These are phyloP conservation scores for Hystrix brachyura DNA, from an alignment of 2,113 vertebrate species.

Conservation along the genomic window DNA sequence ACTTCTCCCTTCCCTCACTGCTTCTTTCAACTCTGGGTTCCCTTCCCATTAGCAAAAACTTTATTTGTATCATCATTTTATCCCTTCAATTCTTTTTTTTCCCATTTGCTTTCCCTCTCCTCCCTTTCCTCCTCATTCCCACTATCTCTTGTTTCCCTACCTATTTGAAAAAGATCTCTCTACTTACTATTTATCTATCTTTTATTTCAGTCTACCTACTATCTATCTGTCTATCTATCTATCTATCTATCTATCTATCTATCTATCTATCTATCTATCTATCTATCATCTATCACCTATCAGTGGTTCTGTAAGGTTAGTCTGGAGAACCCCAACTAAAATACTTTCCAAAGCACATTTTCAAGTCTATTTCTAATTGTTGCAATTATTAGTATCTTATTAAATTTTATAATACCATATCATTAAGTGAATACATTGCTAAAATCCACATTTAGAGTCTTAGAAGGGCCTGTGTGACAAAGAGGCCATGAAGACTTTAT, in stretches of 20 bases:
- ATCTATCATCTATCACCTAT: background rate
- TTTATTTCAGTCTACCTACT: background rate
- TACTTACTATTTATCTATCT: background rate
- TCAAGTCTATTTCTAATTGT: constrained; percentile 15
- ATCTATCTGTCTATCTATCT: background rate
- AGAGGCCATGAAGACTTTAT: background rate
- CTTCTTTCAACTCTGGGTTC: background rate
- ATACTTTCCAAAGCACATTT: constrained; percentile 26
- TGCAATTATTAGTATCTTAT: background rate
- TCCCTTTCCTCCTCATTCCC: background rate
- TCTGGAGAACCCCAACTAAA: background rate
- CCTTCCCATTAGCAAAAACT: background rate
- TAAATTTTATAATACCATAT: background rate
- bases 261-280: background rate
- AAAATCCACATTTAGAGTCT: background rate
- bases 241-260: background rate
- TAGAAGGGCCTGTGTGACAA: background rate
- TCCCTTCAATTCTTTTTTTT: background rate
- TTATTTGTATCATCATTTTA: background rate
- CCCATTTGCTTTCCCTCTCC: background rate
- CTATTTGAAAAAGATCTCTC: background rate
- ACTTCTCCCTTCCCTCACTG: background rate
- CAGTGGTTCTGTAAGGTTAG: background rate
- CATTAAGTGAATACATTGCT: background rate
- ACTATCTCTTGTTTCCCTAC: background rate